Conservation (phyloP, 37 sponge, comb jelly and placozoan genomes). For the Mnemiopsis leidyi region DNA sequence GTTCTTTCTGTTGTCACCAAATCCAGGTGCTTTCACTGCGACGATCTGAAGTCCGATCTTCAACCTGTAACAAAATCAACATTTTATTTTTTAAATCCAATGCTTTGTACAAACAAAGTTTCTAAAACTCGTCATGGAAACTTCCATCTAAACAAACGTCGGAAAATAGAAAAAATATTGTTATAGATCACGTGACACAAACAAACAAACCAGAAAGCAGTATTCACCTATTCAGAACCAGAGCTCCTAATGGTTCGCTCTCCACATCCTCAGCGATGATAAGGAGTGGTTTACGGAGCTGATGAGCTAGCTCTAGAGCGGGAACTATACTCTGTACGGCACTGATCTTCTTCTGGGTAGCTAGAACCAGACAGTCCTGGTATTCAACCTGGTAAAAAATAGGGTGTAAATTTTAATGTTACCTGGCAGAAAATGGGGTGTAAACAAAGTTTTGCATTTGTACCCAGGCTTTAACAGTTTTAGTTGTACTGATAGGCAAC, state of each 20-base stretch:
- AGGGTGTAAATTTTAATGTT: too few species aligned
- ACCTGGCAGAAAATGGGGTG: not conserved
- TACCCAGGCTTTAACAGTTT: too few species aligned
- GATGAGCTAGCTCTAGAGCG: constrained; percentile 86
- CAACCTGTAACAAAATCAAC: too few species aligned
- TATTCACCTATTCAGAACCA: constrained; percentile 97
- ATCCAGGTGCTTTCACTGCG: constrained; percentile 98
- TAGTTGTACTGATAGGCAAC: not conserved
- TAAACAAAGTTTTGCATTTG: too few species aligned
- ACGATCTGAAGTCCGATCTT: constrained; percentile 92
- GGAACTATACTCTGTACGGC: constrained; percentile 86
- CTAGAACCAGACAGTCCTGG: constrained; percentile 81
- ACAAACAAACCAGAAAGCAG: too few species aligned
- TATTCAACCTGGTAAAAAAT: constrained; percentile 75
- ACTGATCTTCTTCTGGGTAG: constrained; percentile 91
- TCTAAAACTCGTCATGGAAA: too few species aligned
- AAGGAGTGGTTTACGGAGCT: constrained; percentile 81
- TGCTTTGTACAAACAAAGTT: too few species aligned
- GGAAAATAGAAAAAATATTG: too few species aligned
- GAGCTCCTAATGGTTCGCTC: constrained; percentile 89
- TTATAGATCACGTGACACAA: too few species aligned
- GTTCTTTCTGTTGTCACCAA: constrained; percentile 96
- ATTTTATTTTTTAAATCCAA: too few species aligned
- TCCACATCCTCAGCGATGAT: constrained; percentile 97
- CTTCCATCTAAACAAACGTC: too few species aligned